Percentiles rank a stretch among this genome's conserved stretches.
Conservation (phyloP, 2,888 invertebrate genomes). For the Terebella lapidaria region DNA sequence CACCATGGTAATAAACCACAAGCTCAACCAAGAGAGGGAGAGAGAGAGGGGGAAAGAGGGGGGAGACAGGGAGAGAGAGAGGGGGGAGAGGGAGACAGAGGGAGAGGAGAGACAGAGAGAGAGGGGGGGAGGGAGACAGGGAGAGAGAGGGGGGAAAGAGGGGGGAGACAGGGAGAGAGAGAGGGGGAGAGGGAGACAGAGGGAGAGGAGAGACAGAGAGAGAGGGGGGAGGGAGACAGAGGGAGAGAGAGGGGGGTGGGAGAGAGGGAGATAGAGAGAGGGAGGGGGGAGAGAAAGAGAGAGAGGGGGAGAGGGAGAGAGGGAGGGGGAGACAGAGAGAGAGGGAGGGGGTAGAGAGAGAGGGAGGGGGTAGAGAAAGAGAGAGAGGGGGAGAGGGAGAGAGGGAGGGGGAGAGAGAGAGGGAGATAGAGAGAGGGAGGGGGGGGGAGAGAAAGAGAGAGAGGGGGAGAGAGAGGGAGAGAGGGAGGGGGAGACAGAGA, state of each 20-base stretch:
- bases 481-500: too few species aligned
- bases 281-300: not conserved
- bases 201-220: not conserved
- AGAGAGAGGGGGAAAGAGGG: too few species aligned
- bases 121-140: too few species aligned
- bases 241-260: too few species aligned
- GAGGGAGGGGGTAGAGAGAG: not conserved
- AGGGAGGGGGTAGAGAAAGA: too few species aligned
- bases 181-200: constrained; percentile 3
- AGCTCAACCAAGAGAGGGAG: too few species aligned
- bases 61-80: too few species aligned
- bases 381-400: not conserved
- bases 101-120: too few species aligned
- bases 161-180: not conserved
- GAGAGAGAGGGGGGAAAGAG: too few species aligned
- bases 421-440: too few species aligned
- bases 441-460: constrained; percentile 1
- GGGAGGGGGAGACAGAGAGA: not conserved
- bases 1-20: too few species aligned
- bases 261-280: not conserved
- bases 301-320: constrained; percentile 3
- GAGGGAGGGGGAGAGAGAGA: not conserved
- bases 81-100: too few species aligned
- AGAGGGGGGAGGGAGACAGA: constrained; percentile 1
- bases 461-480: constrained; percentile 3